A percentile compares a stretch with the other conserved stretches of the same genome.
Conservation (phyloP, 2,888 invertebrate species). For the Polyploca ridens region DNA sequence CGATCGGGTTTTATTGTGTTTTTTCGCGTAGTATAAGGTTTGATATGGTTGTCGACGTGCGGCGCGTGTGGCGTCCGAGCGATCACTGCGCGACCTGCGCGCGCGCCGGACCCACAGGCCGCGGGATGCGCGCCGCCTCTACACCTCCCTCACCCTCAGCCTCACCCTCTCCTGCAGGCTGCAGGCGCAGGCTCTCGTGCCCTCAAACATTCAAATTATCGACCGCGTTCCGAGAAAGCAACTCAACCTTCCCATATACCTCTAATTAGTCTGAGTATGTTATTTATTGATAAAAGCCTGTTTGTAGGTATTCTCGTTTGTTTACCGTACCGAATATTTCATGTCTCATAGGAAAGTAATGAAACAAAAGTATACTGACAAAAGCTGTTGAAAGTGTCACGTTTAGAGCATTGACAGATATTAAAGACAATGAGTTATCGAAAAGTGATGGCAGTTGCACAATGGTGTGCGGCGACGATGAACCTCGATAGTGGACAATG, state of each 20-base stretch:
- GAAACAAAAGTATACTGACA: not conserved
- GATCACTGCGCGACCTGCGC: slow-evolving; percentile 55
- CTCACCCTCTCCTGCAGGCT: slow-evolving; percentile 33
- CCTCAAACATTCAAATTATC: slow-evolving; percentile 51
- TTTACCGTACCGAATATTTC: slow-evolving; percentile 11
- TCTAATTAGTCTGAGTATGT: slow-evolving; percentile 59
- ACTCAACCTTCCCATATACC: slow-evolving; percentile 37
- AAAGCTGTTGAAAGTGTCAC: slow-evolving; percentile 8
- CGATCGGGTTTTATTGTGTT: slow-evolving; percentile 57
- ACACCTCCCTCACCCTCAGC: slow-evolving; percentile 46
- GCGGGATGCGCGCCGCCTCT: slow-evolving; percentile 34
- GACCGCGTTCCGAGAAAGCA: slow-evolving; percentile 58
- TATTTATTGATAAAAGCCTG: slow-evolving; percentile 36
- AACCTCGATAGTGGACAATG: slow-evolving; percentile 32
- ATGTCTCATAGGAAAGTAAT: not conserved
- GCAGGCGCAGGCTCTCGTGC: slow-evolving; percentile 51
- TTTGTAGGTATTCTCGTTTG: slow-evolving; percentile 19
- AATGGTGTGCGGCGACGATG: slow-evolving; percentile 32
- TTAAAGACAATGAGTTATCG: slow-evolving; percentile 28
- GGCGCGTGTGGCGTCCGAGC: slow-evolving; percentile 69
- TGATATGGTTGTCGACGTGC: slow-evolving; percentile 46
- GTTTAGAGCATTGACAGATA: slow-evolving; percentile 19
- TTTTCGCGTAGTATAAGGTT: slow-evolving; percentile 45
- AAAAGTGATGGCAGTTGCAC: slow-evolving; percentile 28
- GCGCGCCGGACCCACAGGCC: slow-evolving; percentile 25